Conservation (phyloP, 1,140 invertebrate genomes). For the Dreissena polymorpha region DNA sequence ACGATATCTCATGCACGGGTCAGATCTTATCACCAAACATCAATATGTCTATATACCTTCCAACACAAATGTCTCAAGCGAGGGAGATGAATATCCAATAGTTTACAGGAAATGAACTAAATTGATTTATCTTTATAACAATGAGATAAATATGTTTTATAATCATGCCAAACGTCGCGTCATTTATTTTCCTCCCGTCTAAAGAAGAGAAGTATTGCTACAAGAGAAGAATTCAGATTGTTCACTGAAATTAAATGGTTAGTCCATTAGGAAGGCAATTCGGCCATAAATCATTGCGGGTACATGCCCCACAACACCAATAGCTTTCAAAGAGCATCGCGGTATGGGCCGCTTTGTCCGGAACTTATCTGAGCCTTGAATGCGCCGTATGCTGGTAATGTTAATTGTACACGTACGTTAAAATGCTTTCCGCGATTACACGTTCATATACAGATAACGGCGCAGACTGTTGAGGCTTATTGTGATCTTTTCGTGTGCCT, state of each 20-base stretch:
- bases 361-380: too few relatives aligned
- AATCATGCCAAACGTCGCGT: constrained; percentile 54
- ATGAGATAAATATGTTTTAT: constrained; percentile 49
- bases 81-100: constrained; percentile 37
- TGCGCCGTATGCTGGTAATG: too few relatives aligned
- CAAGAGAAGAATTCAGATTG: constrained; percentile 10
- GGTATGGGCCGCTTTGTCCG: too few relatives aligned
- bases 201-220: constrained; percentile 35
- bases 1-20: constrained; percentile 34
- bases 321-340: too few relatives aligned
- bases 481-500: too few relatives aligned
- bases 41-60: constrained; percentile 44
- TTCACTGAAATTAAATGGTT: constrained; percentile 23
- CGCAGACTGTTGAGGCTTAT: too few relatives aligned
- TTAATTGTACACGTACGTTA: too few relatives aligned
- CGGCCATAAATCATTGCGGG: constrained; percentile 10
- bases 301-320: too few relatives aligned
- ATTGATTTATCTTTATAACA: constrained; percentile 57
- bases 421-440: too few relatives aligned
- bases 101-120: constrained; percentile 42
- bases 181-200: constrained; percentile 25
- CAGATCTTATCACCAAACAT: constrained; percentile 43
- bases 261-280: neutral
- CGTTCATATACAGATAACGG: too few relatives aligned
- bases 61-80: constrained; percentile 34